phyloP scores from a whole-genome alignment of 2,113 vertebrate species.

The Meriones unguiculatus region DNA sequence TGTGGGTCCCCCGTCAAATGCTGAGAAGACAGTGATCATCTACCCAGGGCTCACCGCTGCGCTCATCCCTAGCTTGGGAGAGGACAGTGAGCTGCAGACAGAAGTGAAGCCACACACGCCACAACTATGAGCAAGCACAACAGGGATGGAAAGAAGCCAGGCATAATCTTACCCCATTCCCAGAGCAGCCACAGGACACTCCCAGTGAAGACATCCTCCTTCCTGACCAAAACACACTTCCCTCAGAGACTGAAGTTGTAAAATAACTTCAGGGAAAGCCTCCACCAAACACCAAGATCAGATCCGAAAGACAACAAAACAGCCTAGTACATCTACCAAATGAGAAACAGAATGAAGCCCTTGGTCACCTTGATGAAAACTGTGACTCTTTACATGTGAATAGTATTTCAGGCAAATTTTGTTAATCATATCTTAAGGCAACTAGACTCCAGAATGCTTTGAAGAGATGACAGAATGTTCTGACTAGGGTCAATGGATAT shows the following conservation, averaged over 20 bases:
- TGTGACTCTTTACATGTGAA: conserved; percentile 6
- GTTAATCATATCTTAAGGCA: not conserved
- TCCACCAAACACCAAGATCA: not conserved
- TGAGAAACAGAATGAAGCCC: not conserved
- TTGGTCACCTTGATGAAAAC: not conserved
- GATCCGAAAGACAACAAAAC: not conserved
- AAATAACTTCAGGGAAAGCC: not conserved
- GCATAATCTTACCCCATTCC: not conserved
- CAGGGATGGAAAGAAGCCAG: not conserved
- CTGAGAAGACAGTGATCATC: not conserved
- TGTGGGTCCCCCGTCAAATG: conserved; percentile 12
- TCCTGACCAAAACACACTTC: not conserved
- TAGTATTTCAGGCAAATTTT: not conserved
- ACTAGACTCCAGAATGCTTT: not conserved
- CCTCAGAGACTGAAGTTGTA: not conserved
- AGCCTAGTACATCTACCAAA: not conserved
- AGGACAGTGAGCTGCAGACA: not conserved
- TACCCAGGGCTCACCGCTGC: not conserved
- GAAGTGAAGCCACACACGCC: conserved; percentile 8
- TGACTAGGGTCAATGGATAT: not conserved
- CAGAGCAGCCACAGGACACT: not conserved
- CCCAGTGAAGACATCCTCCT: not conserved
- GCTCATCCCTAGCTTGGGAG: not conserved
- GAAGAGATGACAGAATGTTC: not conserved
- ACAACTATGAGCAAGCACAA: not conserved